phyloP scores from a whole-genome alignment of 2,888 invertebrate species.

The Drosophila macrospina region DNA sequence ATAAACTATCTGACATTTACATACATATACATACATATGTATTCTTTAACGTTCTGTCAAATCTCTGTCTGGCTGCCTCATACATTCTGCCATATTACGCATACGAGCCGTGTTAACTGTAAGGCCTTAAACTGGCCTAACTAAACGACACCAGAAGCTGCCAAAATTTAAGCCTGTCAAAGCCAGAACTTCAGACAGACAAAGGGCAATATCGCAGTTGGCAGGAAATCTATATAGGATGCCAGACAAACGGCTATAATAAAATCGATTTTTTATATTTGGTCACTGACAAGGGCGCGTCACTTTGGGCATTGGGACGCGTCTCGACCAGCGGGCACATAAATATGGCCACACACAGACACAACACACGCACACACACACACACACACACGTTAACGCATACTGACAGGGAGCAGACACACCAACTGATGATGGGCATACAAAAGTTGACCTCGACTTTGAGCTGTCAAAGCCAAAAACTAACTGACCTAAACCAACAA shows the following conservation, averaged over 20 bases:
- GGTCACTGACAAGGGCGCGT: slow-evolving; percentile 72
- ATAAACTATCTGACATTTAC: no score
- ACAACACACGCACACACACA: slow-evolving; percentile 29
- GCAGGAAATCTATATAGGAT: slow-evolving; percentile 75
- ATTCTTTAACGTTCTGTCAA: not conserved
- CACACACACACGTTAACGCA: not conserved
- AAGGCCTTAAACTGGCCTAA: slow-evolving; percentile 42
- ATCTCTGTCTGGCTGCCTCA: not conserved
- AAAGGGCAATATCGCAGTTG: slow-evolving; percentile 64
- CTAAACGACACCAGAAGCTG: slow-evolving; percentile 26
- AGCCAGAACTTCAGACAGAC: slow-evolving; percentile 47
- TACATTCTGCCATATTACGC: slow-evolving; percentile 11
- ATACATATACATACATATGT: no score
- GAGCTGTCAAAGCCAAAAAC: slow-evolving; percentile 83
- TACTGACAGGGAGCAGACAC: slow-evolving; percentile 35
- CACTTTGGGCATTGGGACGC: slow-evolving; percentile 56
- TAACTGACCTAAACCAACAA: slow-evolving; percentile 84
- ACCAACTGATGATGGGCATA: slow-evolving; percentile 74
- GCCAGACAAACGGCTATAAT: slow-evolving; percentile 65
- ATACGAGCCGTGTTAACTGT: slow-evolving; percentile 36
- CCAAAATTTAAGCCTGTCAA: slow-evolving; percentile 63
- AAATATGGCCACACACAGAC: slow-evolving; percentile 56
- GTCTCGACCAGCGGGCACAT: slow-evolving; percentile 67
- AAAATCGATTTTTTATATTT: slow-evolving; percentile 79
- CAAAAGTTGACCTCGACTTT: slow-evolving; percentile 84